These are phyloP conservation scores for Seriola dumerili DNA, from an alignment of 2,113 vertebrate genomes.

Conservation along the genomic window DNA sequence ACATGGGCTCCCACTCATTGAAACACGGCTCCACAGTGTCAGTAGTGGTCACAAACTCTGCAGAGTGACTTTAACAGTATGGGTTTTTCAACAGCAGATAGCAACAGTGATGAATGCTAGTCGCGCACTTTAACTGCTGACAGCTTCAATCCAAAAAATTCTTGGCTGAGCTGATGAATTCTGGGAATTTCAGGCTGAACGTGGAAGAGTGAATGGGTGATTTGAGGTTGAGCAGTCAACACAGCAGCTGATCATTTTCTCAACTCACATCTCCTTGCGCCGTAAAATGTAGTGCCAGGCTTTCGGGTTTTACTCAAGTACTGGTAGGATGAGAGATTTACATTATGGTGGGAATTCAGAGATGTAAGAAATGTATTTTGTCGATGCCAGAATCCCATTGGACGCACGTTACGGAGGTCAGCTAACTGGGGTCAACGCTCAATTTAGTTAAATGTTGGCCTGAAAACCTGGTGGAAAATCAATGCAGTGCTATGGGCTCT, in stretches of 20 bases:
- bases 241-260: not conserved
- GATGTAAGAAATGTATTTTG: too few species aligned
- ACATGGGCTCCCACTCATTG: not conserved
- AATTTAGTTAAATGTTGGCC: too few species aligned
- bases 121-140: not conserved
- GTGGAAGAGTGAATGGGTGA: not conserved
- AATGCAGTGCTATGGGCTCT: too few species aligned
- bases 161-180: not conserved
- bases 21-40: not conserved
- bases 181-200: not conserved
- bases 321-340: too few species aligned
- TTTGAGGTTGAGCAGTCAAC: not conserved
- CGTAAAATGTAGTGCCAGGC: too few species aligned
- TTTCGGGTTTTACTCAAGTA: too few species aligned
- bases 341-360: too few species aligned
- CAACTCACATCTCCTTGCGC: not conserved
- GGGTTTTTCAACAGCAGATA: not conserved
- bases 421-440: not conserved
- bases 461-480: not conserved
- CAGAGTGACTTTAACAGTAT: not conserved
- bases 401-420: not conserved
- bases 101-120: not conserved
- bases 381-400: not conserved
- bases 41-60: not conserved
- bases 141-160: not conserved